Percentiles rank a stretch among this genome's conserved stretches.
Evolutionary conservation across 2,797 vertebrate genomes (phyloP).

Genomic region (Echeneis naucrates): DNA sequence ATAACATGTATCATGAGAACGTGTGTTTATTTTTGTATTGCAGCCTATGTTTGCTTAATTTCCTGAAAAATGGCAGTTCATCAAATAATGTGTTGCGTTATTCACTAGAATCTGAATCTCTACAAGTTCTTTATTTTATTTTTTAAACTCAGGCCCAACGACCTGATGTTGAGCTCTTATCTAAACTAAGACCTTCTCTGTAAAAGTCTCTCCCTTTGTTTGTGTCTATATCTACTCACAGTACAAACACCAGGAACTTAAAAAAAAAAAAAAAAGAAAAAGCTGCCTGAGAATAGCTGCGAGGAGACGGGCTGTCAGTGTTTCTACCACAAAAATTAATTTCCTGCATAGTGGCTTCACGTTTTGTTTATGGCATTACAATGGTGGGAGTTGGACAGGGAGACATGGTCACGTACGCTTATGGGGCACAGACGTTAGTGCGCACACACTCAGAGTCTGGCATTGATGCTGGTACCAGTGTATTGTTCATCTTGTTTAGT

Average conservation of each 20-base stretch:
- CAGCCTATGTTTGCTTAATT: constrained; percentile 4
- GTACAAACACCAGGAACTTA: constrained; percentile 25
- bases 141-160: neutral
- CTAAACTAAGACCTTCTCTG: constrained; percentile 13
- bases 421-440: constrained; percentile 13
- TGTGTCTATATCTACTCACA: constrained; percentile 13
- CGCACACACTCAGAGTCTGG: constrained; percentile 19
- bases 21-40: constrained; percentile 3
- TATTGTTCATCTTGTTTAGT: constrained; percentile 73
- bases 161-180: neutral
- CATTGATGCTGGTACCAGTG: constrained; percentile 49
- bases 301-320: constrained; percentile 59
- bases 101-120: constrained; percentile 13
- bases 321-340: constrained; percentile 54
- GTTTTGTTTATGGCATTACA: constrained; percentile 46
- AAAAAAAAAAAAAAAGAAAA: too few relatives aligned
- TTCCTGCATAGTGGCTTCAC: constrained; percentile 50
- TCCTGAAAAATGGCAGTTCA: constrained; percentile 17
- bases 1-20: constrained; percentile 6
- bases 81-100: constrained; percentile 9
- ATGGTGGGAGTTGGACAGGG: constrained; percentile 51
- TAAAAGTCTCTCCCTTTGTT: constrained; percentile 23
- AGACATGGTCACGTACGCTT: constrained; percentile 53
- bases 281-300: constrained; percentile 28
- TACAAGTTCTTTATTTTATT: neutral